A percentile compares a stretch with the other conserved stretches of the same genome.
Evolutionary conservation across 2,797 vertebrate species (phyloP).

Genomic region (Etheostoma nigrum): DNA sequence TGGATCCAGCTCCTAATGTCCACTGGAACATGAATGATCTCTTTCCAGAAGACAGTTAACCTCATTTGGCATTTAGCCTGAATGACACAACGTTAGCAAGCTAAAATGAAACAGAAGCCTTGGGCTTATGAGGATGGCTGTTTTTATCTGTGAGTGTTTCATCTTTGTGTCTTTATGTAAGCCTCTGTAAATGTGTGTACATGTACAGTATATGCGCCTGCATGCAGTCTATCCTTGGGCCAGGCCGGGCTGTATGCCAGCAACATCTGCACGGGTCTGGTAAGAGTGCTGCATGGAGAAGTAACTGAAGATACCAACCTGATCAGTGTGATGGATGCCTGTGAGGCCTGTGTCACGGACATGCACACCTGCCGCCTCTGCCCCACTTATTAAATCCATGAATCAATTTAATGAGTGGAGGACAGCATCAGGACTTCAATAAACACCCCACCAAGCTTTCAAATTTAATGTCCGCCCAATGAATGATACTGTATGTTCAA

Average conservation of each 20-base stretch:
- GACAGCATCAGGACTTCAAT: slow-evolving; percentile 86
- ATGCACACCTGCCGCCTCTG: slow-evolving; percentile 81
- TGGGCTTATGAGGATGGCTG: slow-evolving; percentile 3
- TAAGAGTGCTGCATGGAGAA: slow-evolving; percentile 53
- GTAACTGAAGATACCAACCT: slow-evolving; percentile 75
- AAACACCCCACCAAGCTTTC: slow-evolving; percentile 79
- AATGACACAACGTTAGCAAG: slow-evolving; percentile 21
- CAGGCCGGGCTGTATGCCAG: slow-evolving; percentile 62
- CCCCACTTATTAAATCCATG: slow-evolving; percentile 86
- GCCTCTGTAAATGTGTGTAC: neutral
- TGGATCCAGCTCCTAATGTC: slow-evolving; percentile 31
- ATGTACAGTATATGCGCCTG: neutral
- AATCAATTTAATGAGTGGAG: slow-evolving; percentile 90
- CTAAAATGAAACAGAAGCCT: slow-evolving; percentile 30
- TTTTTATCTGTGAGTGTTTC: slow-evolving; percentile 3
- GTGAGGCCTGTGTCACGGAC: slow-evolving; percentile 62
- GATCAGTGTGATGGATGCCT: slow-evolving; percentile 82
- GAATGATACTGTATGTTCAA: slow-evolving; percentile 69
- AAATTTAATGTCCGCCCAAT: slow-evolving; percentile 69
- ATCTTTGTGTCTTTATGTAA: slow-evolving; percentile 5
- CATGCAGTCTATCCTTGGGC: slow-evolving; percentile 31
- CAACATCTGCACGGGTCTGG: slow-evolving; percentile 71
- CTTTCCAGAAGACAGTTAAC: slow-evolving; percentile 52
- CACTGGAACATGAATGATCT: slow-evolving; percentile 52
- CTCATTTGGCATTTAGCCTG: slow-evolving; percentile 52